Conservation (phyloP, 35 echinoderm and acorn worm genomes). For the Lytechinus variegatus region DNA sequence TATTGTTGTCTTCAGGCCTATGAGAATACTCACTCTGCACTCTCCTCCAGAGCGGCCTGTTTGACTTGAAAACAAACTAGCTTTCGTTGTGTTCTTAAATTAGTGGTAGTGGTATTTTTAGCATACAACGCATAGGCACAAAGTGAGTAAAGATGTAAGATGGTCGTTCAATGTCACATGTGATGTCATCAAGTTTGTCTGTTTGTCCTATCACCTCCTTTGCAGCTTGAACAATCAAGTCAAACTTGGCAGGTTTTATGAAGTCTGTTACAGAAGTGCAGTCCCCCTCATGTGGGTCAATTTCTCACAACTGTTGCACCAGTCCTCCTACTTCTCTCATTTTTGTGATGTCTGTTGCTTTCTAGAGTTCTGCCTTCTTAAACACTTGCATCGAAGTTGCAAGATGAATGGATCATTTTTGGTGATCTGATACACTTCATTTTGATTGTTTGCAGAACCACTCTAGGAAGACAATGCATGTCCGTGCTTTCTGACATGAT, state of each 20-base stretch:
- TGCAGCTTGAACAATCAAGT: conserved; percentile 12
- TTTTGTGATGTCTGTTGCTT: background rate
- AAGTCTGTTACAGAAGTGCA: conserved; percentile 7
- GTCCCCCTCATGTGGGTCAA: background rate
- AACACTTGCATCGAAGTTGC: conserved; percentile 20
- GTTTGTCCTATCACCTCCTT: background rate
- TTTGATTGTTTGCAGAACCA: conserved; percentile 25
- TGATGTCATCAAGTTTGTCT: background rate
- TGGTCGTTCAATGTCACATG: conserved; percentile 24
- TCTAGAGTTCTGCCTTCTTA: conserved; percentile 7
- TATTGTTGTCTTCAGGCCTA: too few relatives aligned
- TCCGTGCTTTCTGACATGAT: background rate
- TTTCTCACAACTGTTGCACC: conserved; percentile 2
- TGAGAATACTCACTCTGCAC: too few relatives aligned
- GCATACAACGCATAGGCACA: too few relatives aligned
- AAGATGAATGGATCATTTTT: conserved; percentile 14
- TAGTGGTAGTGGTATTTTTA: too few relatives aligned
- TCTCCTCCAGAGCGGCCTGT: too few relatives aligned
- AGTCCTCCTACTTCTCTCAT: conserved; percentile 22
- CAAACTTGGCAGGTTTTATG: background rate
- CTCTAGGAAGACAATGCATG: background rate
- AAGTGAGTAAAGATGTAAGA: background rate
- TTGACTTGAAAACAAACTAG: too few relatives aligned
- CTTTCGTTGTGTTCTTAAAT: too few relatives aligned
- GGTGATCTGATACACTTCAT: background rate